phyloP scores from a whole-genome alignment of 2,888 invertebrate species.

The Apoda limacodes region DNA sequence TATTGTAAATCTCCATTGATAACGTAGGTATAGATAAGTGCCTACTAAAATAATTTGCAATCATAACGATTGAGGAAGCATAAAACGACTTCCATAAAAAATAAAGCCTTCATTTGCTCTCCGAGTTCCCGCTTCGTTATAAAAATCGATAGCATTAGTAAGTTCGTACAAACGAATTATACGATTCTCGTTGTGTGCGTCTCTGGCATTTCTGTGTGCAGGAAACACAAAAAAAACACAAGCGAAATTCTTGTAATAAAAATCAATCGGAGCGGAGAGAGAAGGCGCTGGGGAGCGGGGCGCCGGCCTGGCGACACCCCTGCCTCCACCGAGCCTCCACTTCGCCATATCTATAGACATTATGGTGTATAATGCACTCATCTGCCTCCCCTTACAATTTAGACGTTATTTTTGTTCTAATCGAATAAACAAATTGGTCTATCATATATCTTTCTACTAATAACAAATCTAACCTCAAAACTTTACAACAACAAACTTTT shows the following conservation, averaged over 20 bases:
- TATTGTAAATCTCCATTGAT: too few relatives aligned
- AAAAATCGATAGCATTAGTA: conserved; percentile 70
- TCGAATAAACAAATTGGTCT: too few relatives aligned
- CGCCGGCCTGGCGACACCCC: conserved; percentile 50
- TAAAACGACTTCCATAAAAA: conserved; percentile 10
- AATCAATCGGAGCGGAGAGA: conserved; percentile 70
- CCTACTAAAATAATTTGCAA: too few relatives aligned
- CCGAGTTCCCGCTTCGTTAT: conserved; percentile 62
- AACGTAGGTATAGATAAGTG: too few relatives aligned
- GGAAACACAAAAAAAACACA: conserved; percentile 62
- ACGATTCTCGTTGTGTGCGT: conserved; percentile 61
- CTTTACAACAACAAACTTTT: conserved; percentile 4
- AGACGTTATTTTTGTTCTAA: conserved; percentile 17
- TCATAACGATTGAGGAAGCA: conserved; percentile 2
- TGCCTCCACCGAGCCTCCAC: conserved; percentile 29
- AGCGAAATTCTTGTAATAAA: conserved; percentile 70
- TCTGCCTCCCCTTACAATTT: conserved; percentile 26
- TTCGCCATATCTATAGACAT: conserved; percentile 41
- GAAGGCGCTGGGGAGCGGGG: conserved; percentile 51
- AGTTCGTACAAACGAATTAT: conserved; percentile 68
- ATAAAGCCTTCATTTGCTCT: conserved; percentile 24
- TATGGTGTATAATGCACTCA: conserved; percentile 37
- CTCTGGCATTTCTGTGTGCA: conserved; percentile 48
- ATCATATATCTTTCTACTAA: too few relatives aligned
- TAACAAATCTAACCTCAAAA: conserved; percentile 20